A percentile compares a stretch with the other conserved stretches of the same genome.
phyloP scores from a whole-genome alignment of 1,140 invertebrate species.

The Drosophila sp. region DNA sequence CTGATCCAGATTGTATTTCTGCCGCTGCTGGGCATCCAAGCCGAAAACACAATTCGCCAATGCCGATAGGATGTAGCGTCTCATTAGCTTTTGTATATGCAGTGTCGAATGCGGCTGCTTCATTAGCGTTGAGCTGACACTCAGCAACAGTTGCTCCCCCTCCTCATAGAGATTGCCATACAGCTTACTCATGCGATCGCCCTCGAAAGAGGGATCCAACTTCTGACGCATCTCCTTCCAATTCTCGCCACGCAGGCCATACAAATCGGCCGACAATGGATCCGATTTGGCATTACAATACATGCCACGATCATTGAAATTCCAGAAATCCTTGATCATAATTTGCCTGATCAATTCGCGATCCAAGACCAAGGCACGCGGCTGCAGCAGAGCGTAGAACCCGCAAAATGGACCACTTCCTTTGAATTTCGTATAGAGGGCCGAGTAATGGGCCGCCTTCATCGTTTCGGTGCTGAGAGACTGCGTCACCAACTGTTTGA shows the following conservation, averaged over 20 bases:
- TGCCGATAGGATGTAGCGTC: constrained; percentile 59
- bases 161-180: constrained; percentile 71
- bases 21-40: constrained; percentile 43
- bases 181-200: constrained; percentile 85
- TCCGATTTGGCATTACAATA: constrained; percentile 84
- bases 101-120: constrained; percentile 59
- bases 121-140: constrained; percentile 58
- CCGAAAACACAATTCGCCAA: constrained; percentile 74
- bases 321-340: constrained; percentile 85
- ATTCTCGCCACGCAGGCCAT: constrained; percentile 83
- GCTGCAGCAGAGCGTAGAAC: constrained; percentile 72
- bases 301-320: constrained; percentile 85
- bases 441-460: constrained; percentile 60
- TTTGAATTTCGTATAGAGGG: constrained; percentile 70
- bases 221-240: constrained; percentile 87
- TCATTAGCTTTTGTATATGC: constrained; percentile 72
- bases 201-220: constrained; percentile 86
- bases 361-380: constrained; percentile 81
- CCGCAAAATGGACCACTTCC: constrained; percentile 75
- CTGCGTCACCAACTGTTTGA: constrained; percentile 63
- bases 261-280: constrained; percentile 84
- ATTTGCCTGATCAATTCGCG: constrained; percentile 85
- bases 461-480: constrained; percentile 57
- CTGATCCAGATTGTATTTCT: constrained; percentile 58
- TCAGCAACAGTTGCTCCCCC: constrained; percentile 53